Evolutionary conservation across 2,113 vertebrate genomes (phyloP), one percentile per base, ranked within the genome.

Genomic region (Zingel zingel): DNA sequence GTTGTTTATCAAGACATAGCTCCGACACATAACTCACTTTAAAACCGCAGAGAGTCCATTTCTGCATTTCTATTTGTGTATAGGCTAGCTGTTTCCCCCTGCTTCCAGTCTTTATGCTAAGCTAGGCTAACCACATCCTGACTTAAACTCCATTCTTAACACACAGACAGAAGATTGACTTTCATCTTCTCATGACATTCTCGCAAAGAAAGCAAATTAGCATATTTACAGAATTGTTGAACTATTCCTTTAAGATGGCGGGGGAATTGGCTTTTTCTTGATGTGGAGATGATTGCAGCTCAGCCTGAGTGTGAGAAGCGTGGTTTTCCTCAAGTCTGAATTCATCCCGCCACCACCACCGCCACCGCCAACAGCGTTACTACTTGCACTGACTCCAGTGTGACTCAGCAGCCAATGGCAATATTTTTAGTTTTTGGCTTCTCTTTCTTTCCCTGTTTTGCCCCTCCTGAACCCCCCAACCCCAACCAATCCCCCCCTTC

Each of bases 371-470:
- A 58, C 71, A 91, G 82, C 69, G 65, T 84, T 51, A 86, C 74
- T 84, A 91, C 89, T 82, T 72, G 73, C 88, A 87, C 87, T 86
- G 70, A 88, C 83, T 88, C 88, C 82, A 92, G 84, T 90, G 92
- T 77, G 85, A 91, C 78, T 90, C 83, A 84, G 89, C 90, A 82
- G 81, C 85, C 86, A 91, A 74, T 87, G 85, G 91, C 89, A 94
- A 93, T 73, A 86, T 87, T 92, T 93, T 94, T 92, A 89, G 90
- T 93, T 94, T 92, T 93, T 89, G 86, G 91, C 88, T 92, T 93
- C 89, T 94, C 88, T 91, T 91, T 93, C 91, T 90, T 90, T 90
- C 80, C 88, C 86, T 85, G 79, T 80, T 92, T 89, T 82, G 54
- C 58, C 80, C 84, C n/a, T 67, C 45, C 39, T 77, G 3, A 57